These are phyloP conservation scores for Scaptomyza hsui DNA, from an alignment of 1,140 invertebrate species.

Conservation along the genomic window DNA sequence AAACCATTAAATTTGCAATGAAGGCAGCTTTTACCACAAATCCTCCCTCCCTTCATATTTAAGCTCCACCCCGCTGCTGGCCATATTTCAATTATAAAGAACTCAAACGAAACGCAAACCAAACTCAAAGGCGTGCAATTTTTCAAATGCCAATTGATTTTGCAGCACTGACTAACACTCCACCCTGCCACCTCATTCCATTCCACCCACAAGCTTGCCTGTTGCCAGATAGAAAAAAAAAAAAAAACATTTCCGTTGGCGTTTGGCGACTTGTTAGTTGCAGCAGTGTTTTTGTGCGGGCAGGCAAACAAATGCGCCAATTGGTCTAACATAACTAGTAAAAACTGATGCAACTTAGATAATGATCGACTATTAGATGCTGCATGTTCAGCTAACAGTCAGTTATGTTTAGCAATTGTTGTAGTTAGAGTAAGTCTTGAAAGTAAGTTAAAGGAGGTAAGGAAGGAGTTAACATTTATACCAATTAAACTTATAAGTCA, in stretches of 20 bases:
- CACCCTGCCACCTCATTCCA: background rate
- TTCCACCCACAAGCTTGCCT: background rate
- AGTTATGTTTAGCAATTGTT: too few relatives aligned
- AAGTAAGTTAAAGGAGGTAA: too few relatives aligned
- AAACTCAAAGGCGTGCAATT: slow-evolving; percentile 76
- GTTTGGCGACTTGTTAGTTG: slow-evolving; percentile 41
- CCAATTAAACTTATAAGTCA: too few relatives aligned
- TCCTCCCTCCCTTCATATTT: slow-evolving; percentile 19
- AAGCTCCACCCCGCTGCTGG: slow-evolving; percentile 9
- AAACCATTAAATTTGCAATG: slow-evolving; percentile 14
- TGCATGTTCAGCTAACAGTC: background rate
- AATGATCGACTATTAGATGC: slow-evolving; percentile 9
- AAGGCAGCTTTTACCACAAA: background rate
- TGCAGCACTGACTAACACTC: slow-evolving; percentile 31
- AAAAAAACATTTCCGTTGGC: slow-evolving; percentile 33
- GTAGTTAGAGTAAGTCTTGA: too few relatives aligned
- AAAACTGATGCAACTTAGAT: background rate
- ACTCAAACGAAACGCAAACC: slow-evolving; percentile 35
- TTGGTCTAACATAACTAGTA: slow-evolving; percentile 32
- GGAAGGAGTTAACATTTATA: too few relatives aligned
- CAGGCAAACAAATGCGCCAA: slow-evolving; percentile 47
- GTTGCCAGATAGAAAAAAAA: slow-evolving; percentile 2
- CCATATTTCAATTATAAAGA: slow-evolving; percentile 75
- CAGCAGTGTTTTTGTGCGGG: slow-evolving; percentile 38
- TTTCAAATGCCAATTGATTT: slow-evolving; percentile 79